Conservation (phyloP, 2,797 vertebrate genomes). For the Bradypodion pumilum region DNA sequence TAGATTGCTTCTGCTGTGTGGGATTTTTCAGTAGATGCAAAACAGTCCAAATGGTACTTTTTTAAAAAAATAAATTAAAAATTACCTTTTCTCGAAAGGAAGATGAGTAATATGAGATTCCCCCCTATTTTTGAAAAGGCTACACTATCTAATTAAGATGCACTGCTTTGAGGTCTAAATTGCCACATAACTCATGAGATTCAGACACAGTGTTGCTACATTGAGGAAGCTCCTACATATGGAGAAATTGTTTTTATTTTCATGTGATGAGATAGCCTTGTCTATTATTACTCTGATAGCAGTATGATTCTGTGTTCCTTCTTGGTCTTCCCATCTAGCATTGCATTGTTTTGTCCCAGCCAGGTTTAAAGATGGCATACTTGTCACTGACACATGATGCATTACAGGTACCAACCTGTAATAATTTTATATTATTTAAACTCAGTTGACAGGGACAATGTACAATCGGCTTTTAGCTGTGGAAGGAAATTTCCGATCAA, state of each 20-base stretch:
- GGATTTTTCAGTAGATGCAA: neutral
- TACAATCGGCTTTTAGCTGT: neutral
- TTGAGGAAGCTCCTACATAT: neutral
- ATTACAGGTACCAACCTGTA: too few species aligned
- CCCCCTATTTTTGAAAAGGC: too few species aligned
- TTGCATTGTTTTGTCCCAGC: too few species aligned
- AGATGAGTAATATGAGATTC: neutral
- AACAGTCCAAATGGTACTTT: neutral
- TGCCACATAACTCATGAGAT: too few species aligned
- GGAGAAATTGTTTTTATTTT: neutral
- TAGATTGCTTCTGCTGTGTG: too few species aligned
- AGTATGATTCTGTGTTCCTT: neutral
- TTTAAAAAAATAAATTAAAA: neutral
- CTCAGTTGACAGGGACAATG: neutral
- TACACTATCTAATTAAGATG: neutral
- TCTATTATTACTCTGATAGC: neutral
- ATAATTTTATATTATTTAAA: slow-evolving; percentile 7
- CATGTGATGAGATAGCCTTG: neutral
- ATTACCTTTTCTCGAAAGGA: neutral
- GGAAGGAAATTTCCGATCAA: neutral
- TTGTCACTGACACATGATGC: neutral
- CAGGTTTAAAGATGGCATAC: neutral
- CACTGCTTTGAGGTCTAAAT: neutral
- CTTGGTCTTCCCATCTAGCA: neutral
- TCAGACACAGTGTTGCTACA: neutral